A percentile compares a stretch with the other conserved stretches of the same genome.
These are phyloP conservation scores for Stomatorhinus walkeri DNA, from an alignment of 2,797 vertebrate species.

Conservation along the genomic window DNA sequence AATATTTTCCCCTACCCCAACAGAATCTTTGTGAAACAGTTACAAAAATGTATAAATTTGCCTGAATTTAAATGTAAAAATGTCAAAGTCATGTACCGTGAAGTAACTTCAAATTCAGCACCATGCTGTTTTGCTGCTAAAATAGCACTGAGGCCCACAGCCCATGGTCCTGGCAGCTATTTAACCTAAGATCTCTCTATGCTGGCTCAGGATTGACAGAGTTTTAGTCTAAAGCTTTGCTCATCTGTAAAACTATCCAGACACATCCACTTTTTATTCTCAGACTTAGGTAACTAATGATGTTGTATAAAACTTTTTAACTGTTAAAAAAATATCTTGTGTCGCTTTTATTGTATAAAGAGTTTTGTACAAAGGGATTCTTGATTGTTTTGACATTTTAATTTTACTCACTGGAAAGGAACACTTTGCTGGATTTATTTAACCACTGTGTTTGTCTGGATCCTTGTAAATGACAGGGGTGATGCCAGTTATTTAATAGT, in stretches of 20 bases:
- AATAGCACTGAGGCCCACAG: conserved; percentile 64
- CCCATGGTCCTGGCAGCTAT: conserved; percentile 64
- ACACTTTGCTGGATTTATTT: conserved; percentile 59
- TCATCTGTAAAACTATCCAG: conserved; percentile 39
- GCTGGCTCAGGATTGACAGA: conserved; percentile 35
- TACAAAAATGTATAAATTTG: background rate
- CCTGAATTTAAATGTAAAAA: conserved; percentile 9
- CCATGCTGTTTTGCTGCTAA: conserved; percentile 69
- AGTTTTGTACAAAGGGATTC: conserved; percentile 80
- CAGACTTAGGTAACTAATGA: conserved; percentile 35
- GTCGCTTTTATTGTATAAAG: conserved; percentile 72
- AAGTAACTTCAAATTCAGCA: conserved; percentile 62
- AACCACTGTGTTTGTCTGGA: conserved; percentile 65
- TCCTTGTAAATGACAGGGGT: conserved; percentile 65
- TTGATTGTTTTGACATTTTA: conserved; percentile 59
- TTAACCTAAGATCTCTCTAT: conserved; percentile 42
- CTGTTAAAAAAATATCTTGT: conserved; percentile 55
- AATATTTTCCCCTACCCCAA: background rate
- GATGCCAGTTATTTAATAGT: conserved; percentile 74
- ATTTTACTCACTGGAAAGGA: conserved; percentile 69
- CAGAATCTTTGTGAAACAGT: conserved; percentile 6
- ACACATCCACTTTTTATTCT: conserved; percentile 23
- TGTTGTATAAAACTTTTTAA: conserved; percentile 54
- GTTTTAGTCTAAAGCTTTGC: conserved; percentile 40
- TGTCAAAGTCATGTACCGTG: conserved; percentile 53